Evolutionary conservation across 2,797 vertebrate genomes (phyloP).

Genomic region (Adrianichthys oophorus): DNA sequence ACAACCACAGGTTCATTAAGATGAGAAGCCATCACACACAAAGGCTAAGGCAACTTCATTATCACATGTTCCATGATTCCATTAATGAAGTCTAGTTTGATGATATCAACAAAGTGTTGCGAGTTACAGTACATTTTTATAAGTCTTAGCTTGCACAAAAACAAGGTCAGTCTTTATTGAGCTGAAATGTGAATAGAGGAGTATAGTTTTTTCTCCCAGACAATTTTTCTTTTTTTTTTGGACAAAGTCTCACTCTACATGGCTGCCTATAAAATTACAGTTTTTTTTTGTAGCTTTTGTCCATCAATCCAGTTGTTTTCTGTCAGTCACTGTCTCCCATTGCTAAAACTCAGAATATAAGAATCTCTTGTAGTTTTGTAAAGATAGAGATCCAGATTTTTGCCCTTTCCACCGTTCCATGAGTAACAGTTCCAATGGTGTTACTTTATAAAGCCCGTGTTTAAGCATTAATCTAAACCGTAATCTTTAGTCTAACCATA

Average conservation of each 20-base stretch:
- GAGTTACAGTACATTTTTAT: constrained; percentile 28
- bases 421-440: constrained; percentile 36
- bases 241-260: constrained; percentile 45
- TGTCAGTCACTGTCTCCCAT: constrained; percentile 3
- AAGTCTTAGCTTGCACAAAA: constrained; percentile 38
- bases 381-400: constrained; percentile 26
- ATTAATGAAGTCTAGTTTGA: constrained; percentile 35
- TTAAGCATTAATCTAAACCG: constrained; percentile 56
- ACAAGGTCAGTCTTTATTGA: constrained; percentile 57
- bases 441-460: constrained; percentile 57
- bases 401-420: constrained; percentile 16
- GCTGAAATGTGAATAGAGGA: constrained; percentile 32
- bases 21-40: constrained; percentile 44
- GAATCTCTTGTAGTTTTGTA: constrained; percentile 12
- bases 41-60: constrained; percentile 39
- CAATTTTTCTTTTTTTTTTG: constrained; percentile 71
- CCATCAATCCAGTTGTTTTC: constrained; percentile 13
- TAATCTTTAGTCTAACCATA: constrained; percentile 69
- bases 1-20: constrained; percentile 37
- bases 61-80: constrained; percentile 38
- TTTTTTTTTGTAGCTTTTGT: constrained; percentile 42
- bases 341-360: constrained; percentile 12
- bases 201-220: constrained; percentile 54
- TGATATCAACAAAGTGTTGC: constrained; percentile 33
- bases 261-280: constrained; percentile 43